These are phyloP conservation scores for Sapayoa aenigma DNA, from an alignment of 2,113 vertebrate genomes.

Conservation along the genomic window DNA sequence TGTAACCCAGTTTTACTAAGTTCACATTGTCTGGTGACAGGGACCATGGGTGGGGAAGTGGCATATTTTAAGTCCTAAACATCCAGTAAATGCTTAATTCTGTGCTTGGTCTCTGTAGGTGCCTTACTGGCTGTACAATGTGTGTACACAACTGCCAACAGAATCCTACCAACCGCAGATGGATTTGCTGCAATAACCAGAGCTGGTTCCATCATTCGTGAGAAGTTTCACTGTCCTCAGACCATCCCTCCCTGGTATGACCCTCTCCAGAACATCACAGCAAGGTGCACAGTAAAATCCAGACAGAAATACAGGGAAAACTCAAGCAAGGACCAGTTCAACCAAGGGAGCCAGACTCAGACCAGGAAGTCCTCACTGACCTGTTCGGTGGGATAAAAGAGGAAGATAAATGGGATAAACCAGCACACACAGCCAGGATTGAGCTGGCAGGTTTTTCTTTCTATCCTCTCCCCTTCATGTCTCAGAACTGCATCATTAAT, in stretches of 20 bases:
- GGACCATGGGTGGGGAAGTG: background rate
- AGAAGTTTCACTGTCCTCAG: slow-evolving; percentile 73
- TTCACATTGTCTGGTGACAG: background rate
- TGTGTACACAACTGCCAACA: slow-evolving; percentile 69
- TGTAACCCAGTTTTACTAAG: background rate
- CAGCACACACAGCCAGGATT: accelerated
- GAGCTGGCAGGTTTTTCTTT: background rate
- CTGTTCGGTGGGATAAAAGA: background rate
- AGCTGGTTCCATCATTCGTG: slow-evolving; percentile 63
- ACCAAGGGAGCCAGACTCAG: background rate
- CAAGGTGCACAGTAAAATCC: slow-evolving; percentile 70
- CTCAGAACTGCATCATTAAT: background rate
- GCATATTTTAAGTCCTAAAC: accelerated
- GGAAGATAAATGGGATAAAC: accelerated
- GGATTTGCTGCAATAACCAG: slow-evolving; percentile 75
- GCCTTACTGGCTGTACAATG: slow-evolving; percentile 75
- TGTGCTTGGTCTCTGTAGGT: slow-evolving; percentile 40
- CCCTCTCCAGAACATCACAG: slow-evolving; percentile 70
- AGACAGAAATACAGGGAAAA: background rate
- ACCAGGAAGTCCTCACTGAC: background rate
- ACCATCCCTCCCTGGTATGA: slow-evolving; percentile 43
- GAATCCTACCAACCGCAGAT: slow-evolving; percentile 65
- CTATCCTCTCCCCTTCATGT: accelerated
- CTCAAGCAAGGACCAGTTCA: background rate
- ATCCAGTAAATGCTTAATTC: background rate